Conservation (phyloP, 2,797 vertebrate species). For the Tapirus indicus region DNA sequence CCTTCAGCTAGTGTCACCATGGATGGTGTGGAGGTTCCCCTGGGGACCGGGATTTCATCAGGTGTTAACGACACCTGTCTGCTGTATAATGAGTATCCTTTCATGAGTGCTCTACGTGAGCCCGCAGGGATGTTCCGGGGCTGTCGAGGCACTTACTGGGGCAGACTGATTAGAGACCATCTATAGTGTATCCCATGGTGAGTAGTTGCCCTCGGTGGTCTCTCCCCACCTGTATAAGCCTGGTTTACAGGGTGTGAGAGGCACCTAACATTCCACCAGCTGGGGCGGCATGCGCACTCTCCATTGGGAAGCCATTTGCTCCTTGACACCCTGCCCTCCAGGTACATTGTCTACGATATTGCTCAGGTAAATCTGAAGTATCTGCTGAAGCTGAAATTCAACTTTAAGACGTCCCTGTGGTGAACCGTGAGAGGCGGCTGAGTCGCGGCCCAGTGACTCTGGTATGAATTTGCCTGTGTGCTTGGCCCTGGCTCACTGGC, state of each 20-base stretch:
- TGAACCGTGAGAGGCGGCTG: slow-evolving; percentile 86
- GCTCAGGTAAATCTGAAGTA: slow-evolving; percentile 98
- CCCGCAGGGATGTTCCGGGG: no score
- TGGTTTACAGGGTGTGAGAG: fast-evolving
- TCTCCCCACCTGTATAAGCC: neutral
- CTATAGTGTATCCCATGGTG: neutral
- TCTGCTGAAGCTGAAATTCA: slow-evolving; percentile 98
- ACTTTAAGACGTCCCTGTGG: slow-evolving; percentile 98
- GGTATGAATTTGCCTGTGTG: slow-evolving; percentile 65
- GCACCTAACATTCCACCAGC: neutral
- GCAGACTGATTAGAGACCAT: no score
- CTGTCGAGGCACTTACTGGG: neutral
- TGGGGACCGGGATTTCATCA: slow-evolving; percentile 94
- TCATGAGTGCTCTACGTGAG: neutral
- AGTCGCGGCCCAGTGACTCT: slow-evolving; percentile 69
- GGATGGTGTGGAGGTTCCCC: slow-evolving; percentile 96
- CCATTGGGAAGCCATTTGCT: neutral
- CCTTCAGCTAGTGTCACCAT: slow-evolving; percentile 91
- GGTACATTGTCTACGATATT: slow-evolving; percentile 98
- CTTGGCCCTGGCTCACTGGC: slow-evolving; percentile 61
- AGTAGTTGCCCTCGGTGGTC: neutral
- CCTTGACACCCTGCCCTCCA: slow-evolving; percentile 91
- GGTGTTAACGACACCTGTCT: slow-evolving; percentile 97
- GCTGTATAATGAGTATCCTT: slow-evolving; percentile 99
- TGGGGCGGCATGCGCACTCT: fast-evolving